Base-by-base conservation (phyloP, 2,888 invertebrate genomes). In the Tetranychus piercei region DNA sequence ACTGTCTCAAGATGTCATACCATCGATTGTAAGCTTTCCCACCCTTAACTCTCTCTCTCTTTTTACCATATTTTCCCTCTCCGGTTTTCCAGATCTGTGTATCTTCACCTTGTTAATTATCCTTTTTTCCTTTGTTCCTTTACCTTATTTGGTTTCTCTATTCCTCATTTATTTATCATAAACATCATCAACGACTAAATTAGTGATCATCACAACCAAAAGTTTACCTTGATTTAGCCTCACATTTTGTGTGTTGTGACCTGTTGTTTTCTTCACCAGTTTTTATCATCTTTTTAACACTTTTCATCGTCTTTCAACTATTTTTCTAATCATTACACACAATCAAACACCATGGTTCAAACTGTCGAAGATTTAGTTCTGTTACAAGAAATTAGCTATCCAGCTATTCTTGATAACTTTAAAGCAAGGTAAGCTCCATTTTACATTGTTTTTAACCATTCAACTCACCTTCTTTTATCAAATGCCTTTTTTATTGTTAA, bases 51-150 rank as follows among this genome's bases (percentile, higher is more conserved):
- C 66, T 66, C 65, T 65, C 65, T 65, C 64, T 64, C 64, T 64
- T 3, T 64, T 3, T 64, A 1, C n/a, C 65, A 18, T n/a, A 18
- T n/a, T 65, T n/a, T 65, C 65, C n/a, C 65, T 65, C 65, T 65
- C 65, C n/a, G 18, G 15, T n/a, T 65, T n/a, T 65, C 65, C n/a
- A 15, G 4, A 15, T 65, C 65, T 65, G 18, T 65, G 18, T 5
- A 15, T 65, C 65, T 65, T 65, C 6, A 18, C 65, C n/a, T n/a
- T 65, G 18, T 65, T n/a, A 18, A 15, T 65, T n/a, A 18, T n/a
- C n/a, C 65, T 65, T n/a, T 65, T n/a, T 65, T n/a, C n/a, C 64
- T 64, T n/a, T 64, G 15, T 64, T n/a, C n/a, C 65, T 65, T n/a
- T 6, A 15, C n/a, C 65, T 65, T n/a, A 18, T n/a, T 65, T n/a